phyloP scores from a whole-genome alignment of 2,797 vertebrate species.

The Tinamus major region DNA sequence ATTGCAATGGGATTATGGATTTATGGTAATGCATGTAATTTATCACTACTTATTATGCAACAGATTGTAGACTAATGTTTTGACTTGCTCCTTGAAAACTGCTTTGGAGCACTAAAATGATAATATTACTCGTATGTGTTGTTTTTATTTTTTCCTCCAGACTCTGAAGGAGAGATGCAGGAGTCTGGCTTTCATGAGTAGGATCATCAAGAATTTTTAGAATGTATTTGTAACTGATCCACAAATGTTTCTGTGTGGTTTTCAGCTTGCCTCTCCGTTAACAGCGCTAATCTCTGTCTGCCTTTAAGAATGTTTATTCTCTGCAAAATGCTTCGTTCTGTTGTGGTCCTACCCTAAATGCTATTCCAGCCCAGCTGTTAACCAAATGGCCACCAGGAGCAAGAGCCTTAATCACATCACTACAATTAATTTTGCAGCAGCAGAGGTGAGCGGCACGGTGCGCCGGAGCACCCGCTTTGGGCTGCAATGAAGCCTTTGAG shows the following conservation, averaged over 20 bases:
- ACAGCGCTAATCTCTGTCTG: neutral
- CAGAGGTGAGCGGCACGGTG: neutral
- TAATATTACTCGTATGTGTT: neutral
- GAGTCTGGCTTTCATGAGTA: neutral
- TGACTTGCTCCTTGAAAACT: slow-evolving; percentile 48
- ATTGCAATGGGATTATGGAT: slow-evolving; percentile 47
- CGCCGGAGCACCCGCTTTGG: neutral
- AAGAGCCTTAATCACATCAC: slow-evolving; percentile 16
- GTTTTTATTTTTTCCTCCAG: neutral
- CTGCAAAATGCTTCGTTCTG: neutral
- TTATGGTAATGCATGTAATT: slow-evolving; percentile 55
- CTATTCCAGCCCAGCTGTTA: neutral
- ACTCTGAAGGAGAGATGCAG: neutral
- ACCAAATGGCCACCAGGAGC: neutral
- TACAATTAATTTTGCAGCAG: slow-evolving; percentile 34
- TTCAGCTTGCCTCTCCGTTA: neutral
- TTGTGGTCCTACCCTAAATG: neutral
- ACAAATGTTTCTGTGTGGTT: neutral
- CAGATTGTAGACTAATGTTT: slow-evolving; percentile 41
- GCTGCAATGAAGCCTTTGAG: neutral
- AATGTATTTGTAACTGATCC: neutral
- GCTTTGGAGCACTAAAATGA: neutral
- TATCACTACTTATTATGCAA: slow-evolving; percentile 44
- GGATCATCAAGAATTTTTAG: neutral
- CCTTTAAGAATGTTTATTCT: neutral